phyloP scores from a whole-genome alignment of 2,888 invertebrate species.

The Mythimna lalbum region DNA sequence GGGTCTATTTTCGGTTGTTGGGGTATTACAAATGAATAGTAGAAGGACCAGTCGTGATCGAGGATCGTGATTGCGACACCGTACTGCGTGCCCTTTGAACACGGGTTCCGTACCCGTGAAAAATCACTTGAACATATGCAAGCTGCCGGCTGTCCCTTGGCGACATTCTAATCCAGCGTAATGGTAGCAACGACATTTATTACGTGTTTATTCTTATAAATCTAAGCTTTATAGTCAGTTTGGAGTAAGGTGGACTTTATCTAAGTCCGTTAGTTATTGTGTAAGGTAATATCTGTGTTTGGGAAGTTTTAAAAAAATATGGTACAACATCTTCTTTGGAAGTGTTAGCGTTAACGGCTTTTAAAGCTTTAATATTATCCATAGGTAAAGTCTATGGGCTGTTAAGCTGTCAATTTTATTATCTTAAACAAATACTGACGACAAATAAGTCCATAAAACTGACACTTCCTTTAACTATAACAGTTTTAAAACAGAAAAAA shows the following conservation, averaged over 20 bases:
- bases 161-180: slow-evolving; percentile 86
- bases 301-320: slow-evolving; percentile 45
- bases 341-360: slow-evolving; percentile 1
- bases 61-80: slow-evolving; percentile 90
- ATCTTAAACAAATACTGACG: not conserved
- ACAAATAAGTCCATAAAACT: not conserved
- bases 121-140: slow-evolving; percentile 90
- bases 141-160: slow-evolving; percentile 79
- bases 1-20: slow-evolving; percentile 69
- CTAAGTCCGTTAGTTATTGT: slow-evolving; percentile 27
- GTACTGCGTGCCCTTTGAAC: slow-evolving; percentile 89
- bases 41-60: slow-evolving; percentile 88
- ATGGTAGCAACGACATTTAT: slow-evolving; percentile 70
- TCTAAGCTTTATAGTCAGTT: slow-evolving; percentile 50
- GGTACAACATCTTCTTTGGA: slow-evolving; percentile 14
- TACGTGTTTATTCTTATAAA: slow-evolving; percentile 50
- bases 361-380: slow-evolving; percentile 32
- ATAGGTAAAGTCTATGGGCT: not conserved
- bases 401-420: slow-evolving; percentile 2
- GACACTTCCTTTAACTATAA: not conserved
- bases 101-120: slow-evolving; percentile 89
- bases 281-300: slow-evolving; percentile 44
- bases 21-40: slow-evolving; percentile 80
- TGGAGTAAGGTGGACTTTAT: slow-evolving; percentile 27
- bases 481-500: not conserved